phyloP scores from a whole-genome alignment of 2,113 vertebrate genomes.

The Parus major region DNA sequence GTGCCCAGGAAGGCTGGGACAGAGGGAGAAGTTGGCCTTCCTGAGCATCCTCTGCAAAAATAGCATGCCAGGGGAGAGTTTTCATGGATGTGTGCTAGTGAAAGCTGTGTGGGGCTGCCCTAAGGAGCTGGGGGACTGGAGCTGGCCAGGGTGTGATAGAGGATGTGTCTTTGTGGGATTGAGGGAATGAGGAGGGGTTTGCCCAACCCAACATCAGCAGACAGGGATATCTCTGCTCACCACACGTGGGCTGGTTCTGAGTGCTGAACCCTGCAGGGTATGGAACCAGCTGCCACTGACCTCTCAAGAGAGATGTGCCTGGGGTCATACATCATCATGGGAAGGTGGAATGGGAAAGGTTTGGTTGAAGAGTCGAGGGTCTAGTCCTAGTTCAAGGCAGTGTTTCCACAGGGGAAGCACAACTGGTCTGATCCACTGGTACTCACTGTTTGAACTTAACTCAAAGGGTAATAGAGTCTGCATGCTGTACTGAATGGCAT shows the following conservation, averaged over 20 bases:
- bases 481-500: not conserved
- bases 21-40: not conserved
- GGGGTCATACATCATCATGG: rapidly evolving
- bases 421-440: not conserved
- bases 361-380: not conserved
- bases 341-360: not conserved
- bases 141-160: not conserved
- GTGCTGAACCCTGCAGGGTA: not conserved
- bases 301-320: not conserved
- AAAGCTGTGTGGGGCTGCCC: not conserved
- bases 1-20: not conserved
- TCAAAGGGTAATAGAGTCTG: not conserved
- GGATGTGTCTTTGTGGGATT: not conserved
- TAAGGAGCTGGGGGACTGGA: not conserved
- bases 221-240: not conserved
- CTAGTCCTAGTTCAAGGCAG: not conserved
- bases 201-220: not conserved
- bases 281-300: not conserved
- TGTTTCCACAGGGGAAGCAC: not conserved
- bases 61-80: rapidly evolving
- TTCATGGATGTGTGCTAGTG: not conserved
- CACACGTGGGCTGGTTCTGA: rapidly evolving
- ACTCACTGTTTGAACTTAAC: not conserved
- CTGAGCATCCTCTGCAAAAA: not conserved
- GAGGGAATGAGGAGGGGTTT: not conserved